Evolutionary conservation across 2,797 vertebrate genomes (phyloP), one percentile per base, ranked within the genome.

Genomic region (Brotula barbata): DNA sequence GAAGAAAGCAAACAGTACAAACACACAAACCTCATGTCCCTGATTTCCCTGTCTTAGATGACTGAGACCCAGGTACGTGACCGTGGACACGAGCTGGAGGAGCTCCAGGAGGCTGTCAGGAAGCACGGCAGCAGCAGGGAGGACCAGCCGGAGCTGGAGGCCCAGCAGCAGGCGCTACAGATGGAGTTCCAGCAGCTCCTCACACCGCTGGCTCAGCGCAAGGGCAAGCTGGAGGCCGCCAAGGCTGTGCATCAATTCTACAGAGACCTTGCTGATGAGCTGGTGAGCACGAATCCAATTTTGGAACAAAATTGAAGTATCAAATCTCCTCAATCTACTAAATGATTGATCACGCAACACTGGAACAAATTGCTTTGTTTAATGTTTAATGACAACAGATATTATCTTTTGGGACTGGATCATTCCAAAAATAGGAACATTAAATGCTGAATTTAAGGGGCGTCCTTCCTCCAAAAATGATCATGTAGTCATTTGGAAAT

Each of bases 201-300:
- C 83, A 92, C 92, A 8, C 94, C 93, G 0, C 79, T 98, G 74
- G 84, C 90, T 50, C 90, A 87, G 65, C 94, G 93, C 75, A 94
- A 83, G 67, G 92, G 91, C 77, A 93, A 94, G 54, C 86, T 99
- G 72, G 94, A 95, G 78, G 90, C 90, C 0, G 81, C 90, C 54
- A 95, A 92, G 82, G 85, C 93, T 7, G 88, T 94, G 49, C 93
- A 95, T 43, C 96, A 99, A 82, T 93, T 98, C 41, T 92, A 89
- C 74, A 85, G 94, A 64, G 96, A 99, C 87, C 87, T 98, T 70
- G 94, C 94, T 28, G 96, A 99, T 19, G 96, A 98, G 85, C 93
- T 77, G 6, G 97, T 98, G 78, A 85, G 94, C 64, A 42, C 1
- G 33, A 47, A 56, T 52, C 36, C 58, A 43, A 20, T 55, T 52